These are phyloP conservation scores for Drosophila prolongata DNA, from an alignment of 2,888 invertebrate genomes.

Conservation along the genomic window DNA sequence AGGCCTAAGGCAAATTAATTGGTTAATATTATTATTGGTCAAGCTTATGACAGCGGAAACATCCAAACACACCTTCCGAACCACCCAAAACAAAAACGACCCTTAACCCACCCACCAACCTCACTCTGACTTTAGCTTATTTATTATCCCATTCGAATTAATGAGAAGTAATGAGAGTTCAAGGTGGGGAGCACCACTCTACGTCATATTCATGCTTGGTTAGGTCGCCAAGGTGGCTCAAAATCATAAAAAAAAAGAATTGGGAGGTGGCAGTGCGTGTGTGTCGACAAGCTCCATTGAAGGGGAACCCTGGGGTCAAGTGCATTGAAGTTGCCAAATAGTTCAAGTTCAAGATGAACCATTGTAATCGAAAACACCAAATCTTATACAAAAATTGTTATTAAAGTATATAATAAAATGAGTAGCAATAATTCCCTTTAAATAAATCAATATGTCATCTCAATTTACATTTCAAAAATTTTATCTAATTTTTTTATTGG, in stretches of 20 bases:
- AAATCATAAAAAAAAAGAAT: not conserved
- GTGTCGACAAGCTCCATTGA: conserved; percentile 43
- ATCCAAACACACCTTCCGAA: conserved; percentile 7
- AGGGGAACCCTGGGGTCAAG: conserved; percentile 42
- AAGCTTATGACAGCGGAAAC: conserved; percentile 13
- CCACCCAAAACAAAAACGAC: not conserved
- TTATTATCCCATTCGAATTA: conserved; percentile 55
- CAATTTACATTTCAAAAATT: not conserved
- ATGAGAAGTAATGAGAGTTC: conserved; percentile 32
- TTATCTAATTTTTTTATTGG: not conserved
- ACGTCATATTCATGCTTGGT: conserved; percentile 34
- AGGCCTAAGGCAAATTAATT: conserved; percentile 20
- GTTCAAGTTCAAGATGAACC: conserved; percentile 20
- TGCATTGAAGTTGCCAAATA: conserved; percentile 13
- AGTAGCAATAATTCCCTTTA: too few species aligned
- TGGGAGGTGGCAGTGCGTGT: conserved; percentile 13
- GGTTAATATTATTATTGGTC: conserved; percentile 22
- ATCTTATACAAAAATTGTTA: too few species aligned
- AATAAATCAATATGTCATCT: not conserved
- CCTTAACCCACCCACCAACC: conserved; percentile 2
- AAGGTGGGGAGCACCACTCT: conserved; percentile 16
- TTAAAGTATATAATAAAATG: too few species aligned
- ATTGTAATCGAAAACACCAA: not conserved
- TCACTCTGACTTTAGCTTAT: not conserved
- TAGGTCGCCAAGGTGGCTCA: conserved; percentile 25